Percentiles rank a stretch among this genome's conserved stretches.
Conservation (phyloP, 2,113 vertebrate genomes). For the Galeopterus variegatus region DNA sequence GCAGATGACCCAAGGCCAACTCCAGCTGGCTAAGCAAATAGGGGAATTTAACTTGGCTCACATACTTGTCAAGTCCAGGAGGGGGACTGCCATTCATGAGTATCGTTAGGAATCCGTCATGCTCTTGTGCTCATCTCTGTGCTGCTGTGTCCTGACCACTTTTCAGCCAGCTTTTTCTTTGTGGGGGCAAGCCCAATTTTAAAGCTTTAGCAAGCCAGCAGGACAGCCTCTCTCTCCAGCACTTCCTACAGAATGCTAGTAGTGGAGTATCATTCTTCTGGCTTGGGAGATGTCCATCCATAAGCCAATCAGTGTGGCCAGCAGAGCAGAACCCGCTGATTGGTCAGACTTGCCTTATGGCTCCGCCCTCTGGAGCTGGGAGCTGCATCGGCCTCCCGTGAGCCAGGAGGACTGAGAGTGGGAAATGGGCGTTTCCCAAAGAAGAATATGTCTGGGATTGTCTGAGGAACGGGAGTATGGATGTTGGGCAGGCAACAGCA, state of each 20-base stretch:
- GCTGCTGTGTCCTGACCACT: neutral
- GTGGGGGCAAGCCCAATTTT: neutral
- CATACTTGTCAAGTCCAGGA: neutral
- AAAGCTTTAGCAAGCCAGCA: neutral
- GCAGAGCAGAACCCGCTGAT: neutral
- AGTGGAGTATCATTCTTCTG: neutral
- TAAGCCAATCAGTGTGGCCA: constrained; percentile 7
- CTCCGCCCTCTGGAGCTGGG: neutral
- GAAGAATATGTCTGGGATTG: neutral
- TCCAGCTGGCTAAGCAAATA: neutral
- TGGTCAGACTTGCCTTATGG: neutral
- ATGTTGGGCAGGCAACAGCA: neutral
- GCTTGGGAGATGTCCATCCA: neutral
- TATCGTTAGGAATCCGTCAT: neutral
- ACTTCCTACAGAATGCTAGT: neutral
- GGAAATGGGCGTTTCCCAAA: neutral
- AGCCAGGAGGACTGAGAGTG: neutral
- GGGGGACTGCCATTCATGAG: neutral
- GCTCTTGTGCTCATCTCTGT: neutral
- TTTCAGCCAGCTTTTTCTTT: neutral
- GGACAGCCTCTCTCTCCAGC: neutral
- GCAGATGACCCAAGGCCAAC: neutral
- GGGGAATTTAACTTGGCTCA: neutral
- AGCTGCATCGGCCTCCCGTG: neutral
- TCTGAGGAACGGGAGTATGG: neutral